A percentile compares a stretch with the other conserved stretches of the same genome.
Evolutionary conservation across 2,797 vertebrate genomes (phyloP).

Genomic region (Emydoidea blandingii): DNA sequence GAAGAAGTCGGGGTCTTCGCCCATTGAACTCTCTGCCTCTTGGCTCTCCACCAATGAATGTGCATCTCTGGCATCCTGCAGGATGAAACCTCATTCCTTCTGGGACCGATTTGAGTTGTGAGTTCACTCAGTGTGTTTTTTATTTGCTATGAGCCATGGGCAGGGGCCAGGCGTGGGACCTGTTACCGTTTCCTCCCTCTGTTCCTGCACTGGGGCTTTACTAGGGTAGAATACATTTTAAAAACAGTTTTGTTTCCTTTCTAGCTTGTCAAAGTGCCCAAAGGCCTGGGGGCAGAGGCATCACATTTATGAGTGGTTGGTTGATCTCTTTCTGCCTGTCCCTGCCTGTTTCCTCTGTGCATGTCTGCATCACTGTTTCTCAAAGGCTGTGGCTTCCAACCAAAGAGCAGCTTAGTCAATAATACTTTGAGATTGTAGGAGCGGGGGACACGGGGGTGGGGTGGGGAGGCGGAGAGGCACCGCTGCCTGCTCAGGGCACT

Average conservation of each 20-base stretch:
- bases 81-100: neutral
- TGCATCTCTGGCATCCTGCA: neutral
- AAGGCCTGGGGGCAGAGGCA: neutral
- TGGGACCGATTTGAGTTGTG: neutral
- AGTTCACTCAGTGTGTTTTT: neutral
- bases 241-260: neutral
- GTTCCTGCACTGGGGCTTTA: too few relatives aligned
- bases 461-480: neutral
- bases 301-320: neutral
- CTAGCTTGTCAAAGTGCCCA: neutral
- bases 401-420: neutral
- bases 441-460: rapidly evolving
- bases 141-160: neutral
- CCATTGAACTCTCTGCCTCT: neutral
- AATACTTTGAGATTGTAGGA: neutral
- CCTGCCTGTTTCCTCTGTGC: neutral
- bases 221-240: neutral
- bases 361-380: neutral
- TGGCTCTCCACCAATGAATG: neutral
- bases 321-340: neutral
- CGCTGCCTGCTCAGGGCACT: neutral
- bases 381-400: neutral
- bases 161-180: neutral
- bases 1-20: neutral
- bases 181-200: neutral